phyloP scores from a whole-genome alignment of 2,113 vertebrate genomes.

The Porphyrio hochstetteri region DNA sequence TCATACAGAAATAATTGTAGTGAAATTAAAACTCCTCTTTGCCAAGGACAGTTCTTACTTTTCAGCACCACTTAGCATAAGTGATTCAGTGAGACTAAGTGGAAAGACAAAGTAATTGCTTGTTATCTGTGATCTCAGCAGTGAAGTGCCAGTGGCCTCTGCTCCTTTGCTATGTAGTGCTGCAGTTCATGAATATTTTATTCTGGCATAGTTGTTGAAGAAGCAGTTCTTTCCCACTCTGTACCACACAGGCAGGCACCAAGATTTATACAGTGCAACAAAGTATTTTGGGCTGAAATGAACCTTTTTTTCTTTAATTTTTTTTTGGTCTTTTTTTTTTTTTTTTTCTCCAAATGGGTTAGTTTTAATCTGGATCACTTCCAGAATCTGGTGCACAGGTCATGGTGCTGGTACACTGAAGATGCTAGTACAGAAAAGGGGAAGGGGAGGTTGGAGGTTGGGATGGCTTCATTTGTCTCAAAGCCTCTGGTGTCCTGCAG shows the following conservation, averaged over 20 bases:
- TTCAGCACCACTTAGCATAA: neutral
- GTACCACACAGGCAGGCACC: neutral
- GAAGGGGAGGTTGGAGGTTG: neutral
- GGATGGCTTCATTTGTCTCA: neutral
- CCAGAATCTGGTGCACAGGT: neutral
- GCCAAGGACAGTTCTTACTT: neutral
- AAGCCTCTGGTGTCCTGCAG: neutral
- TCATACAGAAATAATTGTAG: neutral
- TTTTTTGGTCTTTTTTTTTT: too few species aligned
- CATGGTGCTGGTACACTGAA: neutral
- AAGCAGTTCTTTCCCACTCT: neutral
- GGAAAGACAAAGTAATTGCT: constrained; percentile 15
- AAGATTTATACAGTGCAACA: neutral
- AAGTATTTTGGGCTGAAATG: neutral
- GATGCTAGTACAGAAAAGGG: neutral
- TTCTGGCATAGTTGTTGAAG: neutral
- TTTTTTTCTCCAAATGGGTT: too few species aligned
- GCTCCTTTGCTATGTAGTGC: constrained; percentile 11
- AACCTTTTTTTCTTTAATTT: neutral
- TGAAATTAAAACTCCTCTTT: neutral
- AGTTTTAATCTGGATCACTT: neutral
- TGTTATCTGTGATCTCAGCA: constrained; percentile 33
- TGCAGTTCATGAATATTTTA: constrained; percentile 66
- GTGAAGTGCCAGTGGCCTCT: constrained; percentile 12
- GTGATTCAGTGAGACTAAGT: neutral